Conservation (phyloP, 2,888 invertebrate species). For the Phorcus lineatus region DNA sequence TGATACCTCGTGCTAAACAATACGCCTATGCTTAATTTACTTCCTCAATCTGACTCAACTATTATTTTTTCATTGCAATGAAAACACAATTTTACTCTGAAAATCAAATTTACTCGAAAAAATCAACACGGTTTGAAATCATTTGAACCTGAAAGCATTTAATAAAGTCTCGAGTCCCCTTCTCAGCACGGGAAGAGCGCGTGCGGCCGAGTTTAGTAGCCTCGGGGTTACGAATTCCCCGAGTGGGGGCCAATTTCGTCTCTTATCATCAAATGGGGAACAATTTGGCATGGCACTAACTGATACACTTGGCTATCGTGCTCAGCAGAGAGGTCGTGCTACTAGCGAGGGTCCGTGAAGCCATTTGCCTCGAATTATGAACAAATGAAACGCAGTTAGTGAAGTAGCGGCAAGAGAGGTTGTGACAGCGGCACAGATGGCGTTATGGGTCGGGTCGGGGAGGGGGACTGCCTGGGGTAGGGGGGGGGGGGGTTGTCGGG, state of each 20-base stretch:
- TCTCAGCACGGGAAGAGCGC: not conserved
- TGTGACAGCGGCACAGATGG: not conserved
- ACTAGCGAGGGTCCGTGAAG: not conserved
- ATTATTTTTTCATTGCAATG: conserved; percentile 21
- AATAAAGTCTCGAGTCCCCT: not conserved
- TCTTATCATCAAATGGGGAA: conserved; percentile 29
- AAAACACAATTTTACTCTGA: conserved; percentile 5
- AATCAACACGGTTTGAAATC: conserved; percentile 24
- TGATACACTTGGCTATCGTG: not conserved
- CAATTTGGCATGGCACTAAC: conserved; percentile 25
- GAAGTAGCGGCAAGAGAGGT: not conserved
- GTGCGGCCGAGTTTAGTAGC: conserved; percentile 15
- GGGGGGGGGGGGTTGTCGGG: not conserved
- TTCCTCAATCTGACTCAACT: conserved; percentile 12
- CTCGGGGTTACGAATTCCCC: conserved; percentile 9
- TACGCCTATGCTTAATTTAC: conserved; percentile 14
- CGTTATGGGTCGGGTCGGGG: not conserved
- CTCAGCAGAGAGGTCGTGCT: not conserved
- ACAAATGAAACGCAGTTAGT: conserved; percentile 21
- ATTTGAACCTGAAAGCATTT: conserved; percentile 22
- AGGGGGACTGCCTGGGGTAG: not conserved
- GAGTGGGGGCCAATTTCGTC: conserved; percentile 20
- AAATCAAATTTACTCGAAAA: not conserved
- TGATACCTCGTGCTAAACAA: not conserved
- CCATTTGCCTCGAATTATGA: conserved; percentile 26